Conservation (phyloP, 2,113 vertebrate genomes). For the Amphiprion percula region DNA sequence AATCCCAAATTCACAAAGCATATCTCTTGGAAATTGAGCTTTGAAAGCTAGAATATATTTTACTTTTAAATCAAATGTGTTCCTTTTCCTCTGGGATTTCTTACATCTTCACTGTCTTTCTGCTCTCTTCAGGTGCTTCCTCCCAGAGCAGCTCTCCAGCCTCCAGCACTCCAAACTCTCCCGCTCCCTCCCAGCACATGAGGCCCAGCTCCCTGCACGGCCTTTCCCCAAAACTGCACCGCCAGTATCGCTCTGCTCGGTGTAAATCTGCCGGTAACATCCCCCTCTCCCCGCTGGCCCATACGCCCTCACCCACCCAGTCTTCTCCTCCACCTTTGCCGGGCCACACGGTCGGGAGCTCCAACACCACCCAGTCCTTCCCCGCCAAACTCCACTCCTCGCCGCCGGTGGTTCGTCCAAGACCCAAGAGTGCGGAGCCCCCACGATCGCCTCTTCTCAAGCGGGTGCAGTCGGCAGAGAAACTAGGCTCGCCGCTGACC, state of each 20-base stretch:
- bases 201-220: conserved; percentile 93
- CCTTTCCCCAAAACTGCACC: conserved; percentile 92
- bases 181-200: conserved; percentile 92
- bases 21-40: not conserved
- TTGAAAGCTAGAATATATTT: not conserved
- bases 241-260: conserved; percentile 93
- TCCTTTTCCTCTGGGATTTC: not conserved
- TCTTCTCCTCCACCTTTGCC: conserved; percentile 90
- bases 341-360: conserved; percentile 90
- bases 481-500: conserved; percentile 87
- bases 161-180: conserved; percentile 94
- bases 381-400: conserved; percentile 92
- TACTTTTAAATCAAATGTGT: conserved; percentile 4
- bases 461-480: conserved; percentile 92
- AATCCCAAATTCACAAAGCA: not conserved
- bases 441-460: conserved; percentile 92
- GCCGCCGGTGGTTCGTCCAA: conserved; percentile 88
- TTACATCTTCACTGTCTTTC: conserved; percentile 1
- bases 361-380: conserved; percentile 92
- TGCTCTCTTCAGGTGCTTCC: conserved; percentile 84
- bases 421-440: conserved; percentile 92
- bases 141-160: conserved; percentile 93
- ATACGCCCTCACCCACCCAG: conserved; percentile 93
- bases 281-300: conserved; percentile 91
- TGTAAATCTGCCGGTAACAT: conserved; percentile 96